Base-by-base conservation (phyloP, 2,888 invertebrate species). In the Latheticus oryzae region DNA sequence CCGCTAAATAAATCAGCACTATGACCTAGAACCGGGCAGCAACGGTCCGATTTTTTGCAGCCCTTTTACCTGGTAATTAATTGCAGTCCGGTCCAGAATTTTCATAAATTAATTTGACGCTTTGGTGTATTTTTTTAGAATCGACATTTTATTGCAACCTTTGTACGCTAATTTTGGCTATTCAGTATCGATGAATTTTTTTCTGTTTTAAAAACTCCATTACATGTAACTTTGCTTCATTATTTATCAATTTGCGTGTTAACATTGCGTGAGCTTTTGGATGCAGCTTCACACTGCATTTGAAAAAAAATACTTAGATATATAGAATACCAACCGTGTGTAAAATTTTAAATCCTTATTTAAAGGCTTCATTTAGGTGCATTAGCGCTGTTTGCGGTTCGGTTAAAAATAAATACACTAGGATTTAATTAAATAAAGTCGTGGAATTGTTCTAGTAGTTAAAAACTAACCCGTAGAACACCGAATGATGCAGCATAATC, bases 181-280 rank as follows among this genome's bases (percentile, higher is more conserved):
- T 58, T 53, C 37, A 53, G 40, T 40, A 23, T 26, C 47, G 38
- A 11, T 30, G 53, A 24, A 30, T 37, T 45, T 47, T 45, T 51
- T 50, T 21, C 11, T 11, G 35, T 4, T 21, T 45, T 57, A 51
- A 60, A 58, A 56, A 60, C 56, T 54, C 55, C 60, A 60, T 60
- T 60, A 60, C 37, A 55, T 45, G 45, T 56, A 60, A 45, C 47
- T 32, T 11, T 45, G 55, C 56, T 60, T 60, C 60, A 60, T 60
- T 55, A 60, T 38, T 52, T n/a, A n/a, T n/a, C n/a, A n/a, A n/a
- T 26, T 58, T 53, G 58, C 58, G 58, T 58, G 58, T 40, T 40
- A 47, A 58, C 48, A 47, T 58, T 47, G 58, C 58, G 58, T 56
- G 56, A 50, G 56, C 50, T 50, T 28, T 33, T 26, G 7, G 15